Evolutionary conservation across 2,113 vertebrate species (phyloP), one percentile per base, ranked within the genome.

Genomic region (Rhizomys pruinosus): DNA sequence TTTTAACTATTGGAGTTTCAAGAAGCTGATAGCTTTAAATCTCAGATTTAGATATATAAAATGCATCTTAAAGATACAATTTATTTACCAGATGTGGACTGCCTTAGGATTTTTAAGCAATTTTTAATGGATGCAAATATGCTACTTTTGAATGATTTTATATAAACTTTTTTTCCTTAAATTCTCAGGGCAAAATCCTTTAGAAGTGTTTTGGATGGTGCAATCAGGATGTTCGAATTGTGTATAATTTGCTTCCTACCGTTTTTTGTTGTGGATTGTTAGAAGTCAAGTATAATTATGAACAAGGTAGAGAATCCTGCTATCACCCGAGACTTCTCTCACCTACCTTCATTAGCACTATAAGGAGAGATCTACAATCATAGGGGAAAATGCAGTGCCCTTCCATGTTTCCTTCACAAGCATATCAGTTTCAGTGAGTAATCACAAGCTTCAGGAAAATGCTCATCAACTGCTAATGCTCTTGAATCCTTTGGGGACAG

Each of bases 201-300:
- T 92, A 95, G 97, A 96, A 97, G 84, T 97, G 94, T 94, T 98
- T 96, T 93, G 97, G 97, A 94, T 95, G 87, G 85, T 98, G 94
- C 82, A 98, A 98, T 98, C 97, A 98, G 96, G 95, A 92, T 91
- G 96, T 96, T 98, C 93, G 97, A 97, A 98, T 98, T 97, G 98
- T 92, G 89, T 85, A 95, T 97, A 98, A 98, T 98, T 98, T 96
- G 95, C 93, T 97, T 98, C 97, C 98, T 96, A 97, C 94, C 77
- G 95, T 98, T 97, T 97, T n/a, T 97, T 76, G 34, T 96, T 94
- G 94, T 97, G 96, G 97, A 98, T 98, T 97, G 97, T 92, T 97
- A 93, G 87, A 97, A 98, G 96, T 97, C 95, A 97, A 96, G 82
- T 84, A 96, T 97, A 98, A 98, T 98, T 98, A 96, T 95, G 97